Conservation (phyloP, 1,140 invertebrate species). For the Drosophila leontia region DNA sequence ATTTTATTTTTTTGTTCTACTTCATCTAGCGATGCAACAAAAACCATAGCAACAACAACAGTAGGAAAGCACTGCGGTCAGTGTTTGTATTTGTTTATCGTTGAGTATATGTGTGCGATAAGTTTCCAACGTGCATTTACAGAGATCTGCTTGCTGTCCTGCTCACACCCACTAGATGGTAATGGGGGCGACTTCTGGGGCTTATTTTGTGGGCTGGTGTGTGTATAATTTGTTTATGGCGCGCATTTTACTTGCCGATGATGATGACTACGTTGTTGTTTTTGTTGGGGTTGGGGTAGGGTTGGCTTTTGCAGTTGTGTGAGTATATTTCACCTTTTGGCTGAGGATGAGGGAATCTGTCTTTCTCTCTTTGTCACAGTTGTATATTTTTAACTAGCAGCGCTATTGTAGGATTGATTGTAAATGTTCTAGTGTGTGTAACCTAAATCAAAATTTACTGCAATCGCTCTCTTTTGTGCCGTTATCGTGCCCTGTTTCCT, state of each 20-base stretch:
- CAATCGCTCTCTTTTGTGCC: constrained; percentile 18
- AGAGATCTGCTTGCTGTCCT: constrained; percentile 42
- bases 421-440: constrained; percentile 24
- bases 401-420: constrained; percentile 25
- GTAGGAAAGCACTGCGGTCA: constrained; percentile 38
- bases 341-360: constrained; percentile 31
- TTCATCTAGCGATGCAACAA: constrained; percentile 43
- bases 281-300: constrained; percentile 62
- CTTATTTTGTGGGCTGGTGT: constrained; percentile 29
- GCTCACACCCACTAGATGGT: constrained; percentile 18
- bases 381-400: constrained; percentile 49
- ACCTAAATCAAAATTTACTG: constrained; percentile 42
- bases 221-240: constrained; percentile 74
- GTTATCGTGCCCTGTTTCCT: constrained; percentile 35
- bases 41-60: constrained; percentile 35
- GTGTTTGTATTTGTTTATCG: constrained; percentile 17
- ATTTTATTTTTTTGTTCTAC: constrained; percentile 42
- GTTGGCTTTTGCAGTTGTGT: constrained; percentile 18
- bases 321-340: constrained; percentile 24
- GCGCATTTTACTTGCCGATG: constrained; percentile 54
- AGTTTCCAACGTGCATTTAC: constrained; percentile 58
- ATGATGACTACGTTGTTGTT: constrained; percentile 17
- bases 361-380: constrained; percentile 10
- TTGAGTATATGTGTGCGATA: constrained; percentile 28
- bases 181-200: constrained; percentile 20